Conservation (phyloP, 2,888 invertebrate genomes). For the Girardia tigrina region DNA sequence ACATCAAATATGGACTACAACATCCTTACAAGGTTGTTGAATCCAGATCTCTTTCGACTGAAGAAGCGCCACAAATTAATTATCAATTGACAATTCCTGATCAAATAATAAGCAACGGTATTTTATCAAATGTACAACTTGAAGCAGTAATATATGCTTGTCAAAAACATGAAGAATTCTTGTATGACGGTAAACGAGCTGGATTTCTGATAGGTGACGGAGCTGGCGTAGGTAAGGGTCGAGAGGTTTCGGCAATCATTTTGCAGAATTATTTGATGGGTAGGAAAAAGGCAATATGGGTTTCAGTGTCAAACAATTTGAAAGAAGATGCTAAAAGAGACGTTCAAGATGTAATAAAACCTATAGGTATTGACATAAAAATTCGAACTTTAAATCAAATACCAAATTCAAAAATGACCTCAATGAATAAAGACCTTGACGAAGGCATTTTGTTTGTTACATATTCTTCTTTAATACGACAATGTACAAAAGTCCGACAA, state of each 20-base stretch:
- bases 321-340: constrained; percentile 94
- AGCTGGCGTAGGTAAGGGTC: constrained; percentile 78
- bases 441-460: constrained; percentile 92
- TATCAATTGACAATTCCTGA: constrained; percentile 61
- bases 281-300: constrained; percentile 87
- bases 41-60: constrained; percentile 86
- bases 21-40: constrained; percentile 98
- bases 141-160: constrained; percentile 93
- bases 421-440: constrained; percentile 74
- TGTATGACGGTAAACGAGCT: constrained; percentile 74
- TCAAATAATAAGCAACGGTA: constrained; percentile 66
- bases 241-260: constrained; percentile 92
- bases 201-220: constrained; percentile 62
- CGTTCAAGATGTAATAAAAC: constrained; percentile 82
- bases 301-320: constrained; percentile 92
- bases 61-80: constrained; percentile 80
- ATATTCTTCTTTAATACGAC: constrained; percentile 92
- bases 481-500: constrained; percentile 65
- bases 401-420: too few species aligned
- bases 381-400: too few species aligned
- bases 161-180: constrained; percentile 76
- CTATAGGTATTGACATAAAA: too few species aligned
- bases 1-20: too few species aligned
- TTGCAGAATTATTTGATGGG: constrained; percentile 88
- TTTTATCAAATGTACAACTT: constrained; percentile 81